Evolutionary conservation across 2,888 invertebrate species (phyloP), one percentile per base, ranked within the genome.

Genomic region (Villa cingulata): DNA sequence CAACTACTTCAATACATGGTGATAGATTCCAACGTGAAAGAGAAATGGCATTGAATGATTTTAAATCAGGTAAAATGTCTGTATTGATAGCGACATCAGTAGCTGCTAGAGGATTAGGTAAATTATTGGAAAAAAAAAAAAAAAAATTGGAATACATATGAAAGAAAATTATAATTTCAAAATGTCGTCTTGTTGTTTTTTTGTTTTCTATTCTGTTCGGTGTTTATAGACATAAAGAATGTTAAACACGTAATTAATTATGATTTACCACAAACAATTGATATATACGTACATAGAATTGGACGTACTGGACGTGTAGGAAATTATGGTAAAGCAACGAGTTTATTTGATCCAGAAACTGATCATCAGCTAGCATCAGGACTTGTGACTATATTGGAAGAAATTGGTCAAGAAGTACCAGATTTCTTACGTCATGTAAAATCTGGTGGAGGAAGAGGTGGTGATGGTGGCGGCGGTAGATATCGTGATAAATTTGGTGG

Each of bases 1-100:
- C 92, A 9, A 95, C 95, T 1, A 94, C 96, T 5, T 95, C 95
- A 37, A 99, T 99, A 61, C 98, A 99, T 70, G 98, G 98, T 34
- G 97, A 98, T 71, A 81, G 97, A 41, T 80, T 86, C 59, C 98
- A 99, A 66, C 77, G 86, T 43, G 97, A 99, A 66, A 78, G 98
- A 44, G 98, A 99, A 70, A 87, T 90, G 58, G 96, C 98, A 12
- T 73, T 99, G 48, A 77, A 83, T 48, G 87, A 91, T 62, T 96
- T 98, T 67, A 85, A 83, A 62, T 72, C 67, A 16, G 90, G 90
- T 1, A 70, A 67, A 15, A 81, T 84, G 62, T 77, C 77, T 41
- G 81, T 96, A 37, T 71, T 98, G 1, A 90, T 98, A 1, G 96
- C 96, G 1, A 97, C 97, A 0, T 88, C 90, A 0, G 95, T 97